phyloP scores from a whole-genome alignment of 2,797 vertebrate species.

The Peromyscus melanophrys region DNA sequence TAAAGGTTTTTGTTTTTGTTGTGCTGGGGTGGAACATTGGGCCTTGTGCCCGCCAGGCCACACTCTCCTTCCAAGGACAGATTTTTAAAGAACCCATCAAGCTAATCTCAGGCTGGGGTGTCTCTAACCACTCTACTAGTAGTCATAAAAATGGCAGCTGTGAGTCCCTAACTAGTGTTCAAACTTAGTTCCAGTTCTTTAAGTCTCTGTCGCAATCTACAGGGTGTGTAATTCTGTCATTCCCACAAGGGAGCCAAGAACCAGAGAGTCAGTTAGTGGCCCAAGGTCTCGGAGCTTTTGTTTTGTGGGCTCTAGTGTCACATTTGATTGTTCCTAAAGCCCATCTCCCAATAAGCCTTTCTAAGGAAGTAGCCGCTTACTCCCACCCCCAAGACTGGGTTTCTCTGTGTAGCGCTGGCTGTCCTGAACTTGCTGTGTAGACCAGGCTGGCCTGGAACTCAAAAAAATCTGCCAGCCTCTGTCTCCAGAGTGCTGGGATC shows the following conservation, averaged over 20 bases:
- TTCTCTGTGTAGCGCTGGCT: neutral
- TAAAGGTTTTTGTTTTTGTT: neutral
- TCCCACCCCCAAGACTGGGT: neutral
- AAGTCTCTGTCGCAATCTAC: slow-evolving; percentile 21
- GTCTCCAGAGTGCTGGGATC: neutral
- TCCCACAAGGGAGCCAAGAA: neutral
- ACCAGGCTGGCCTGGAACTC: neutral
- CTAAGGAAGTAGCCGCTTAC: neutral
- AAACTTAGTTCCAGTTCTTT: slow-evolving; percentile 15
- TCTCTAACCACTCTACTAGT: neutral
- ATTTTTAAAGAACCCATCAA: slow-evolving; percentile 3
- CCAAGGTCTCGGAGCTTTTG: neutral
- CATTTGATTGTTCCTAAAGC: slow-evolving; percentile 1
- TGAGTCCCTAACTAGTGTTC: neutral
- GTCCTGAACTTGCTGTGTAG: neutral
- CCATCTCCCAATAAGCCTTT: neutral
- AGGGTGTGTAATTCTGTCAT: slow-evolving; percentile 47
- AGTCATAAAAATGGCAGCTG: neutral
- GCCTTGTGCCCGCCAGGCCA: neutral
- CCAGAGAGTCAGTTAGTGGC: slow-evolving; percentile 7
- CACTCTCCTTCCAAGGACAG: neutral
- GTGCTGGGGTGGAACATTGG: neutral
- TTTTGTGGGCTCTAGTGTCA: neutral
- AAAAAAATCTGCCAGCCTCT: neutral
- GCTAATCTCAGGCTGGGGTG: neutral